These are phyloP conservation scores for Myotis yumanensis DNA, from an alignment of 2,113 vertebrate species.

Conservation along the genomic window DNA sequence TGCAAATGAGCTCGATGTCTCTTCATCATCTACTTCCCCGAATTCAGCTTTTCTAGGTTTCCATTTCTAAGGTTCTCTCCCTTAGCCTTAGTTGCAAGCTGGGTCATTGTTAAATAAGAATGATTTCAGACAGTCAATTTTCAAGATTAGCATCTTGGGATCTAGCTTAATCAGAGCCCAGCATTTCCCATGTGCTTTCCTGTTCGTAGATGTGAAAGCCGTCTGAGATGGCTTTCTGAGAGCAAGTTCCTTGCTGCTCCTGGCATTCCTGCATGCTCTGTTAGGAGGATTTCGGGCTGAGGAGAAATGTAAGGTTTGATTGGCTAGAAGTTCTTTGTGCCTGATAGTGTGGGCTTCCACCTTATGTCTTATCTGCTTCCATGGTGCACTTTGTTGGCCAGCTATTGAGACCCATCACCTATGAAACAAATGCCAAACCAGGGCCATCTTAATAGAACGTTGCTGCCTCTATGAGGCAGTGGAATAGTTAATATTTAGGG, in stretches of 20 bases:
- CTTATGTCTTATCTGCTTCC: background rate
- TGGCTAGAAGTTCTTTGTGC: background rate
- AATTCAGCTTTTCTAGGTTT: background rate
- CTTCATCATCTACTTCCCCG: background rate
- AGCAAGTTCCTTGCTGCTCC: background rate
- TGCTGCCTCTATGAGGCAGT: background rate
- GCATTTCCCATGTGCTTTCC: background rate
- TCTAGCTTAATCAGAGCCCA: background rate
- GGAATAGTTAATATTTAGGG: background rate
- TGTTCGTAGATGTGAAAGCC: background rate
- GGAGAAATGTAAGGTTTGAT: background rate
- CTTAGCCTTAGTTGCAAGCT: background rate
- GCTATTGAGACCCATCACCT: background rate
- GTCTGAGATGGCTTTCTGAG: background rate
- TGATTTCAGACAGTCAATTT: background rate
- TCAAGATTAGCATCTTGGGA: background rate
- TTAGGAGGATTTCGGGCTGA: background rate
- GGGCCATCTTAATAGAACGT: background rate
- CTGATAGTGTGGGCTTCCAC: background rate
- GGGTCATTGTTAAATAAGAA: background rate
- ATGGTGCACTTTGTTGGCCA: background rate
- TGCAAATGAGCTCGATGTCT: too few species aligned
- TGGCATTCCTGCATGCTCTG: rapidly evolving
- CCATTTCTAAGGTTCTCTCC: background rate
- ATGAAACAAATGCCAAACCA: background rate